phyloP scores from a whole-genome alignment of 2,888 invertebrate genomes.

The Eumerus sabulonum region DNA sequence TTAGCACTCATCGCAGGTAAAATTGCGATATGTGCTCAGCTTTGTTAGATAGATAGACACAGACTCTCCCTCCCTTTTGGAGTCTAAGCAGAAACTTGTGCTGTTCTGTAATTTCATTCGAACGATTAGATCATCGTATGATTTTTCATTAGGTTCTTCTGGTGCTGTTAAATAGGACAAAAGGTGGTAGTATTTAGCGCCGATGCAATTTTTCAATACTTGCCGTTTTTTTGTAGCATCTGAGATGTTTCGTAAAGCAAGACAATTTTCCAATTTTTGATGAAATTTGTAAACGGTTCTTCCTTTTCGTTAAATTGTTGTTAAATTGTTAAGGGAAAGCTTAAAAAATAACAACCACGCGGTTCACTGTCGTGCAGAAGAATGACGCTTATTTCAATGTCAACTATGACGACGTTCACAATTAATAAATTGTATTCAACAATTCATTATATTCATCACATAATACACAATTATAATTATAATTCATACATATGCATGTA shows the following conservation, averaged over 20 bases:
- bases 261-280: constrained; percentile 9
- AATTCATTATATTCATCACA: no score
- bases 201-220: constrained; percentile 22
- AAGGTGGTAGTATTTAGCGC: constrained; percentile 24
- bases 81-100: constrained; percentile 21
- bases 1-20: background rate
- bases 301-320: constrained; percentile 14
- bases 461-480: no score
- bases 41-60: background rate
- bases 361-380: no score
- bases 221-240: constrained; percentile 17
- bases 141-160: constrained; percentile 15
- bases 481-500: no score
- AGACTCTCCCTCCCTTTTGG: background rate
- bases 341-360: no score
- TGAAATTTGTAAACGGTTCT: constrained; percentile 21
- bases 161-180: constrained; percentile 24
- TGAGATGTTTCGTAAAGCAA: constrained; percentile 14
- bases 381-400: no score
- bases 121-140: constrained; percentile 19
- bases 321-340: no score
- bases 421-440: no score
- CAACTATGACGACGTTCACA: no score
- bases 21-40: background rate
- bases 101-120: constrained; percentile 12